Evolutionary conservation across 2,113 vertebrate genomes (phyloP).

Genomic region (Dipodomys stephensi): DNA sequence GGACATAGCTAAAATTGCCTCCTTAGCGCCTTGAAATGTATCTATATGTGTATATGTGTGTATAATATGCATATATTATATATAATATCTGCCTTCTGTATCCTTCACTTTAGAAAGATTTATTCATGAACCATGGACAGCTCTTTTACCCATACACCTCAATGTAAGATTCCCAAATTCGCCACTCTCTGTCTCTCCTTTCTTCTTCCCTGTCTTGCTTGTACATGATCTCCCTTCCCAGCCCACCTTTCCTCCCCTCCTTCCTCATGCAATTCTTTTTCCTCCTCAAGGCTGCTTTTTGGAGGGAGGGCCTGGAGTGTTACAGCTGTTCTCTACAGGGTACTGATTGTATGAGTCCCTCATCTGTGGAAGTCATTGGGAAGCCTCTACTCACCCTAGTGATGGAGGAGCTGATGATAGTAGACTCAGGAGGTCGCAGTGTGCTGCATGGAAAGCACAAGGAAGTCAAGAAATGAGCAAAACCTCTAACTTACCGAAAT

Average conservation of each 20-base stretch:
- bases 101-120: constrained; percentile 15
- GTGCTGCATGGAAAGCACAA: neutral
- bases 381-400: neutral
- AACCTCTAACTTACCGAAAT: neutral
- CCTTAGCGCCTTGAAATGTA: neutral
- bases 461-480: neutral
- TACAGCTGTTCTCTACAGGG: constrained; percentile 2
- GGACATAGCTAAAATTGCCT: constrained; percentile 6
- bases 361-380: constrained; percentile 18
- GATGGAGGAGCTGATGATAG: neutral
- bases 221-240: neutral
- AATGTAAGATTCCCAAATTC: neutral
- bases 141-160: neutral
- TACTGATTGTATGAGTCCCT: neutral
- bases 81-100: neutral
- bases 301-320: neutral
- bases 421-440: neutral
- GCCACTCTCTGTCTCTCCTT: neutral
- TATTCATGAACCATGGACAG: neutral
- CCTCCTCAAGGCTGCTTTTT: neutral
- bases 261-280: neutral
- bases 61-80: too few species aligned
- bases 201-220: neutral
- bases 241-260: accelerated
- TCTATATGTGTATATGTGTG: neutral